Percentiles rank a stretch among this genome's conserved stretches.
Evolutionary conservation across 1,140 invertebrate genomes (phyloP).

Genomic region (Drosophila lowei): DNA sequence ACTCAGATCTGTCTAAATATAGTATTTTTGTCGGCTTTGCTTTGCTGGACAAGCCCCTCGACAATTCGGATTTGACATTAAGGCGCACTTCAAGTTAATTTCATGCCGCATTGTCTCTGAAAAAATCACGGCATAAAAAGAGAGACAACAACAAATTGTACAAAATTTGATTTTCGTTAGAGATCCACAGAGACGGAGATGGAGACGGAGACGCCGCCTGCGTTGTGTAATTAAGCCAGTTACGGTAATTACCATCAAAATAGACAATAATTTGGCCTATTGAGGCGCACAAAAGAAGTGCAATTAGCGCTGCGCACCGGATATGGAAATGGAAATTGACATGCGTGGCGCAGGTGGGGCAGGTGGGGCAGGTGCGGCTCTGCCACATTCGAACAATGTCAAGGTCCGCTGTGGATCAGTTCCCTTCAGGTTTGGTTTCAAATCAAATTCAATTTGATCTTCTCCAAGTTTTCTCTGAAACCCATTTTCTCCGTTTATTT

Average conservation of each 20-base stretch:
- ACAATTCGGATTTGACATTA: conserved; percentile 63
- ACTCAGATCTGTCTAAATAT: conserved; percentile 20
- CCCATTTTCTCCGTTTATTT: no score
- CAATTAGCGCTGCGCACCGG: conserved; percentile 57
- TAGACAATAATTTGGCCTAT: conserved; percentile 61
- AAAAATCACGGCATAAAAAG: conserved; percentile 4
- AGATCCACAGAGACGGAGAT: no score
- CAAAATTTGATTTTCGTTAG: conserved; percentile 20
- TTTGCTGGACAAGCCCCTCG: conserved; percentile 26
- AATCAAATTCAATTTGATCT: conserved; percentile 15
- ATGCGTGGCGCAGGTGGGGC: background rate
- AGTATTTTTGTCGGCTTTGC: conserved; percentile 20
- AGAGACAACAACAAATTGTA: conserved; percentile 36
- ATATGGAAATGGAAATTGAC: conserved; percentile 50
- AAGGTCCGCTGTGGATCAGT: conserved; percentile 16
- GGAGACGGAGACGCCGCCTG: conserved; percentile 1
- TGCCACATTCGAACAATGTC: conserved; percentile 20
- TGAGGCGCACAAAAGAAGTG: conserved; percentile 28
- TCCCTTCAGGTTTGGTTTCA: background rate
- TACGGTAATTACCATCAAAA: conserved; percentile 70
- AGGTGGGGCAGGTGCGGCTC: conserved; percentile 7
- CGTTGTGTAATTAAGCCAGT: conserved; percentile 73
- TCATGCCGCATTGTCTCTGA: conserved; percentile 47
- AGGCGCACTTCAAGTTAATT: conserved; percentile 60
- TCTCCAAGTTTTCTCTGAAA: conserved; percentile 14